A percentile compares a stretch with the other conserved stretches of the same genome.
Evolutionary conservation across 2,888 invertebrate genomes (phyloP).

Genomic region (Xestia c-nigrum): DNA sequence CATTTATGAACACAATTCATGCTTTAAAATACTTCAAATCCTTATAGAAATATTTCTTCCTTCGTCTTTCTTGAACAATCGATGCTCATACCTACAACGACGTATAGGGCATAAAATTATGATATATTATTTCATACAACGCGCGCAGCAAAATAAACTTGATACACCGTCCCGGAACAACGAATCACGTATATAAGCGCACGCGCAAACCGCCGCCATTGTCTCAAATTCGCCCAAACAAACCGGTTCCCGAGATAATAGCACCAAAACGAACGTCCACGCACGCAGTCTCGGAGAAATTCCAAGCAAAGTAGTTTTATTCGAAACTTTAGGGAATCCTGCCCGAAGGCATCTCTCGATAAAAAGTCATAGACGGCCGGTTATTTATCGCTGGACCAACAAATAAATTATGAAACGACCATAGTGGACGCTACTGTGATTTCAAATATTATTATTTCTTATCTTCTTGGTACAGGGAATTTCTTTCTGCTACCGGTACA

Average conservation of each 20-base stretch:
- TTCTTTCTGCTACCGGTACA: constrained; percentile 63
- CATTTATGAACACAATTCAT: constrained; percentile 29
- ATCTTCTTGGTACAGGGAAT: constrained; percentile 56
- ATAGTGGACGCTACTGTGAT: constrained; percentile 64
- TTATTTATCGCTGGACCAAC: constrained; percentile 64
- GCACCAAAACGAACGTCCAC: constrained; percentile 75
- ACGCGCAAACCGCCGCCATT: constrained; percentile 77
- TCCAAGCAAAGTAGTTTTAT: constrained; percentile 67
- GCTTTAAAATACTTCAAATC: constrained; percentile 39
- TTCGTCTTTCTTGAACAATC: constrained; percentile 46
- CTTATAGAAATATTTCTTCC: constrained; percentile 19
- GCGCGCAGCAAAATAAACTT: constrained; percentile 62
- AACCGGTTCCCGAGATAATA: constrained; percentile 87
- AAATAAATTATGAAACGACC: constrained; percentile 62
- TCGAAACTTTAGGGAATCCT: constrained; percentile 66
- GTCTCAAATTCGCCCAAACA: constrained; percentile 86
- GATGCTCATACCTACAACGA: constrained; percentile 30
- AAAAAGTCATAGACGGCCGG: constrained; percentile 62
- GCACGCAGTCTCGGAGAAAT: constrained; percentile 65
- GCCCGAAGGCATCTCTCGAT: constrained; percentile 64
- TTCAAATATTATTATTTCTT: constrained; percentile 62
- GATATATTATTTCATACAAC: constrained; percentile 62
- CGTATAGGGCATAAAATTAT: constrained; percentile 53
- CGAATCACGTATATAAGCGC: constrained; percentile 68
- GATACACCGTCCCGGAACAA: constrained; percentile 76